phyloP scores from a whole-genome alignment of 2,888 invertebrate genomes.

The Tiliacea citrago region DNA sequence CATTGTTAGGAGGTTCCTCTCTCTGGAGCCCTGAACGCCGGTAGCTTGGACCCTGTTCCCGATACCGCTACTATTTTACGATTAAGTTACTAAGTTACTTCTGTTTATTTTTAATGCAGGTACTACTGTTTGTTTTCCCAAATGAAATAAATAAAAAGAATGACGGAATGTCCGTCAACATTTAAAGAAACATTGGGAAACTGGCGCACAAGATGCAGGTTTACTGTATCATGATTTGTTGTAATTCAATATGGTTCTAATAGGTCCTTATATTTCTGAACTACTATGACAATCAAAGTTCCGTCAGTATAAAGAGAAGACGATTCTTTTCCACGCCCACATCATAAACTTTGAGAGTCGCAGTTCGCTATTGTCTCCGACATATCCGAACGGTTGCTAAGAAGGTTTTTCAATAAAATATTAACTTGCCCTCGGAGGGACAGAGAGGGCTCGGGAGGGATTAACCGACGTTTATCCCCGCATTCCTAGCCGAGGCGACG shows the following conservation, averaged over 20 bases:
- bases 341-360: slow-evolving; percentile 54
- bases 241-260: background rate
- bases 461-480: slow-evolving; percentile 69
- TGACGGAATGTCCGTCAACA: no score
- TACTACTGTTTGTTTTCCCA: no score
- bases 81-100: no score
- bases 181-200: background rate
- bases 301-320: background rate
- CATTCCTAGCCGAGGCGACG: slow-evolving; percentile 60
- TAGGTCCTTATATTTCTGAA: background rate
- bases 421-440: slow-evolving; percentile 68
- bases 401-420: slow-evolving; percentile 71
- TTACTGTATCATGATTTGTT: background rate
- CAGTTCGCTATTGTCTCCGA: slow-evolving; percentile 60
- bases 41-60: no score
- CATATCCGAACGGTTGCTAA: slow-evolving; percentile 65
- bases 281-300: background rate
- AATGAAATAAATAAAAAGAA: no score
- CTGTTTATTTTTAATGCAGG: no score
- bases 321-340: slow-evolving; percentile 2
- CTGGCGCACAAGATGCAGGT: background rate
- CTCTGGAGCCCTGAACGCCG: no score
- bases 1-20: no score
- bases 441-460: slow-evolving; percentile 63
- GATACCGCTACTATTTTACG: no score